Evolutionary conservation across 2,113 vertebrate genomes (phyloP).

Genomic region (Ctenomys sociabilis): DNA sequence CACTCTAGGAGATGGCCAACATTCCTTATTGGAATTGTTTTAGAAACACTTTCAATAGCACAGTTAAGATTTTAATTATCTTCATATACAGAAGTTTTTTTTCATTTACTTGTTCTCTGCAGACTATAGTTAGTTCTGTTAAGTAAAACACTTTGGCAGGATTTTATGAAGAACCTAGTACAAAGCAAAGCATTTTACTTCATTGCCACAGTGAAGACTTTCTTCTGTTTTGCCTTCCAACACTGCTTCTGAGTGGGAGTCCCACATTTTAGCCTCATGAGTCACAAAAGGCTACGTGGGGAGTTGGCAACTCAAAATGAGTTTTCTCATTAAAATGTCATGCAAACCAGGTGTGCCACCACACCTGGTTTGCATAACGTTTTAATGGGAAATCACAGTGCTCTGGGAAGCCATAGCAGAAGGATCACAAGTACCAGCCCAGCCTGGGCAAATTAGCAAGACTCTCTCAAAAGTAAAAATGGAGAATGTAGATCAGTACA

Average conservation of each 20-base stretch:
- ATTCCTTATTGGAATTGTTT: background rate
- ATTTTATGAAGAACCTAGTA: background rate
- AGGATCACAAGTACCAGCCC: background rate
- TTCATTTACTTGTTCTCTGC: background rate
- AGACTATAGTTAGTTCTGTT: conserved; percentile 29
- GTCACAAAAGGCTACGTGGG: background rate
- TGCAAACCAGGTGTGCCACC: background rate
- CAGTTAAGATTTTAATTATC: background rate
- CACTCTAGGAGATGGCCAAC: background rate
- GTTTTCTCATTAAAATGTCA: background rate
- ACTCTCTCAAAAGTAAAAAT: background rate
- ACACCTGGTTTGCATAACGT: no score
- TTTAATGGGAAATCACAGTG: no score
- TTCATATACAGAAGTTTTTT: background rate
- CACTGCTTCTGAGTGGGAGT: background rate
- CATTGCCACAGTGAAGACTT: background rate
- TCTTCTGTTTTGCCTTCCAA: background rate
- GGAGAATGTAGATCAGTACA: background rate
- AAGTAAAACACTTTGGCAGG: background rate
- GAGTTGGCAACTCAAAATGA: background rate
- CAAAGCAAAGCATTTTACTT: background rate
- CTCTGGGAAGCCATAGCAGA: background rate
- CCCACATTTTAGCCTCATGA: background rate
- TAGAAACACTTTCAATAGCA: background rate
- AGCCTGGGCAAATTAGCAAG: background rate